Evolutionary conservation across 2,888 invertebrate genomes (phyloP).

Genomic region (Horisme vitalbata): DNA sequence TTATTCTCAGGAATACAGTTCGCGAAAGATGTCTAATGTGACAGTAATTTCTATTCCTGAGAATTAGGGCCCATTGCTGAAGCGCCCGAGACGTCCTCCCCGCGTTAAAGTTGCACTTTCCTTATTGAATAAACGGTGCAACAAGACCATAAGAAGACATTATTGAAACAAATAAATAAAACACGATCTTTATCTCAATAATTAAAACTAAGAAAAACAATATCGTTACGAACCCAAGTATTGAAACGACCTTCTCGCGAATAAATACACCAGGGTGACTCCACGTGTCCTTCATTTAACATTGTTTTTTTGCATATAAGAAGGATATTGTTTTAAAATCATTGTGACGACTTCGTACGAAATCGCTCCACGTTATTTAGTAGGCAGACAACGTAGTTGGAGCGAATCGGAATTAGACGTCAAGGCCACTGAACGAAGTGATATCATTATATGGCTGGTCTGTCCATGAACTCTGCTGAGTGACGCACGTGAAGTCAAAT

Average conservation of each 20-base stretch:
- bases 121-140: too few species aligned
- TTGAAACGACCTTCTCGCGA: slow-evolving; percentile 30
- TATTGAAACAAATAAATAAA: not conserved
- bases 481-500: slow-evolving; percentile 77
- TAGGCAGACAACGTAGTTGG: slow-evolving; percentile 74
- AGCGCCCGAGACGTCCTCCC: too few species aligned
- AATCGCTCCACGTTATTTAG: slow-evolving; percentile 51
- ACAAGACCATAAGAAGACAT: not conserved
- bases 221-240: slow-evolving; percentile 25
- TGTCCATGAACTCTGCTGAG: slow-evolving; percentile 77
- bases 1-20: too few species aligned
- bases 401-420: slow-evolving; percentile 75
- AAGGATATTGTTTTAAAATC: slow-evolving; percentile 29
- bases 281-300: slow-evolving; percentile 32
- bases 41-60: too few species aligned
- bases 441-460: slow-evolving; percentile 75
- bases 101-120: too few species aligned
- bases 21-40: too few species aligned
- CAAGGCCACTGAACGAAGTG: slow-evolving; percentile 70
- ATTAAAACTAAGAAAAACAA: slow-evolving; percentile 19
- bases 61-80: too few species aligned
- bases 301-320: slow-evolving; percentile 29
- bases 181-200: slow-evolving; percentile 2
- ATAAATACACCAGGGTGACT: slow-evolving; percentile 34
- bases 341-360: slow-evolving; percentile 29